These are phyloP conservation scores for Pagrus major DNA, from an alignment of 2,113 vertebrate genomes.

Conservation along the genomic window DNA sequence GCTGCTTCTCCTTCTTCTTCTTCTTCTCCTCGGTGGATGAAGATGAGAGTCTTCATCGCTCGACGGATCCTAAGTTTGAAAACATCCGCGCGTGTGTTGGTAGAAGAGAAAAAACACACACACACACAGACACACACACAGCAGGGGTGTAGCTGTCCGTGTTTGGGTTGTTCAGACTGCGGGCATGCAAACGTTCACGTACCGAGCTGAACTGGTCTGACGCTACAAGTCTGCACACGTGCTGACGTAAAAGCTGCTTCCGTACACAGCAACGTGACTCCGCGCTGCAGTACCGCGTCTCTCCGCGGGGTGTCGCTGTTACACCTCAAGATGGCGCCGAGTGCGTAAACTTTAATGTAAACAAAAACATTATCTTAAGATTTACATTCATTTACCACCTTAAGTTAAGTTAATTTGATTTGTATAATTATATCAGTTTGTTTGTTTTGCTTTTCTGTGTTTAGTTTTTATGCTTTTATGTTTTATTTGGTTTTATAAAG, in stretches of 20 bases:
- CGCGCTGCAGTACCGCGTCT: background rate
- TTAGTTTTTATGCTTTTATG: no score
- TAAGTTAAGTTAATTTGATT: no score
- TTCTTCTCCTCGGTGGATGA: slow-evolving; percentile 8
- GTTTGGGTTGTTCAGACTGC: background rate
- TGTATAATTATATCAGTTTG: no score
- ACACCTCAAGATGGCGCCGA: background rate
- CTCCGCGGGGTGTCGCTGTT: slow-evolving; percentile 21
- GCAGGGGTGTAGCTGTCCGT: no score
- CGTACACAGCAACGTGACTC: slow-evolving; percentile 67
- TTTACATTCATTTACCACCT: no score
- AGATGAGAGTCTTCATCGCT: slow-evolving; percentile 42
- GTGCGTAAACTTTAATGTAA: no score
- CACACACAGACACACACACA: no score
- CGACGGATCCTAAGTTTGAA: background rate
- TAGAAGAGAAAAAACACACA: background rate
- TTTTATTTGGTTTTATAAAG: no score
- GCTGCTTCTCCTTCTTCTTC: slow-evolving; percentile 26
- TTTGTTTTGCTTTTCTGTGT: no score
- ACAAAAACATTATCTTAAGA: no score
- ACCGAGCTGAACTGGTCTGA: background rate
- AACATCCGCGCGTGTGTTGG: background rate
- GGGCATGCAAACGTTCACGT: slow-evolving; percentile 58
- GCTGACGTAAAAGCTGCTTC: slow-evolving; percentile 68
- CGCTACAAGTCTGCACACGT: slow-evolving; percentile 56